Base-by-base conservation (phyloP, 2,113 vertebrate species). In the Sterrhoptilus dennistouni region DNA sequence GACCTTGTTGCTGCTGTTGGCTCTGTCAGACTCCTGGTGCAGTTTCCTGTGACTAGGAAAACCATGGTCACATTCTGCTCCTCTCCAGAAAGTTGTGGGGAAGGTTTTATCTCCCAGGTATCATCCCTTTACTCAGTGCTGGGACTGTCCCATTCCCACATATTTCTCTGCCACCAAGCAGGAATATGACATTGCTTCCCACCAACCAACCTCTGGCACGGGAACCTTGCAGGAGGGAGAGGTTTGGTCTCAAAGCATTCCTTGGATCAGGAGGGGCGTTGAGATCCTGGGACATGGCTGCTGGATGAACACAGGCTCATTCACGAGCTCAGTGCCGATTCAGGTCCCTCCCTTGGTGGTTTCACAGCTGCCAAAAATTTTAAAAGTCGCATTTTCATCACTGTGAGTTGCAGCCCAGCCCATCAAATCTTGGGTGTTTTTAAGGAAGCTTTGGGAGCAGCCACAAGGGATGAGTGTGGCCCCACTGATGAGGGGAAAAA, bases 211-310 rank as follows among this genome's bases (percentile, higher is more conserved):
- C 49, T n/a, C 57, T 31, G 19, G 14, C 2, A 3, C 14, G 28
- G 87, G 45, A 2, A 0, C 5, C 0, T 85, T 60, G 60, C 0
- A 1, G 78, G 63, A 87, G 70, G 74, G 84, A 84, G 90, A 65
- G 63, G n/a, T 72, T 94, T 80, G 45, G 50, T 64, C 78, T 91
- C 94, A 44, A 70, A 94, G 65, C 78, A 47, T 68, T 77, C 71
- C 87, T 75, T 16, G 3, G 49, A 11, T 59, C 54, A 40, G 83
- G 59, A 90, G 71, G 0, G 0, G 76, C 45, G 74, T 16, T 29
- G 79, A n/a, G 79, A 23, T 65, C 21, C 88, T 79, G 88, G 8
- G 45, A 19, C 35, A 21, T 3, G 69, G 50, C 33, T 4, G 27
- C 6, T 61, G 24, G 64, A 52, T 60, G 93, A 93, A 89, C 7